Evolutionary conservation across 2,797 vertebrate genomes (phyloP).

Genomic region (Chromis chromis): DNA sequence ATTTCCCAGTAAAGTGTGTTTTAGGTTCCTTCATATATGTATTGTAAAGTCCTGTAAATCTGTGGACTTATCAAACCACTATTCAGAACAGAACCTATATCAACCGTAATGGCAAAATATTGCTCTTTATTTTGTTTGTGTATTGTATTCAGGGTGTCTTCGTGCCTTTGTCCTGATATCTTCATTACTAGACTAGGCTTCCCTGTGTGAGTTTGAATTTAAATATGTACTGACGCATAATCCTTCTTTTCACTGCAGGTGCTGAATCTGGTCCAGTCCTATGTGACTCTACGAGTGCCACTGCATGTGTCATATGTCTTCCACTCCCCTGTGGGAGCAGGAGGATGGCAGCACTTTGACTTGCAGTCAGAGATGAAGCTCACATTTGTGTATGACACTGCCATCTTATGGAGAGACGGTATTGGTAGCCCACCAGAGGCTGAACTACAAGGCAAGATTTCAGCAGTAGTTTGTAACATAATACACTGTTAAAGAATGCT

Average conservation of each 20-base stretch:
- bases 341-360: constrained; percentile 98
- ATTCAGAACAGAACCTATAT: constrained; percentile 14
- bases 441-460: constrained; percentile 89
- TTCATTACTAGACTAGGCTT: not conserved
- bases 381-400: constrained; percentile 98
- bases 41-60: not conserved
- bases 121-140: not conserved
- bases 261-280: constrained; percentile 96
- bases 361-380: constrained; percentile 93
- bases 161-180: not conserved
- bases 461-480: not conserved
- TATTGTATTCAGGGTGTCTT: not conserved
- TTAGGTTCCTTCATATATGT: not conserved
- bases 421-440: constrained; percentile 94
- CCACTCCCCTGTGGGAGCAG: constrained; percentile 92
- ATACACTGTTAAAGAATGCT: not conserved
- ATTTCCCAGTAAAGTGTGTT: not conserved
- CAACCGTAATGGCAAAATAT: not conserved
- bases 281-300: constrained; percentile 93
- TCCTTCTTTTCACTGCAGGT: constrained; percentile 82
- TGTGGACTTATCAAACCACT: not conserved
- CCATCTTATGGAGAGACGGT: constrained; percentile 97
- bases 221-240: not conserved
- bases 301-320: constrained; percentile 95
- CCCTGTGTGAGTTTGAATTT: not conserved